Evolutionary conservation across 2,888 invertebrate species (phyloP).

Genomic region (Rutpela maculata): DNA sequence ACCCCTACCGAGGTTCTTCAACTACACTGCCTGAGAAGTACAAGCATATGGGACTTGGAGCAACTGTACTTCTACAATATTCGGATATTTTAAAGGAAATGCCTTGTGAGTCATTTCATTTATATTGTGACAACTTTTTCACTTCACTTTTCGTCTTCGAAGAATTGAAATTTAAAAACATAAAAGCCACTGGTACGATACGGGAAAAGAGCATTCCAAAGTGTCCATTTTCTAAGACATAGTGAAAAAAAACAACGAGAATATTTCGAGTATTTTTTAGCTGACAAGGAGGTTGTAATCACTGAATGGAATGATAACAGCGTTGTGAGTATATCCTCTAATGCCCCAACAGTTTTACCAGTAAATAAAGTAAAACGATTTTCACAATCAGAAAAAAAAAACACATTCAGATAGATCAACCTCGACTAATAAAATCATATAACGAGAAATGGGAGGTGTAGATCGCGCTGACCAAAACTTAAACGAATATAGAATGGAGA

Average conservation of each 20-base stretch:
- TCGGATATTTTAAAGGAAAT: conserved; percentile 34
- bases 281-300: conserved; percentile 17
- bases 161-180: too few relatives aligned
- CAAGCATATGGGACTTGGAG: conserved; percentile 50
- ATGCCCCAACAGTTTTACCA: conserved; percentile 2
- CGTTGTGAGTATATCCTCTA: conserved; percentile 21
- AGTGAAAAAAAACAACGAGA: conserved; percentile 5
- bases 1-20: too few relatives aligned
- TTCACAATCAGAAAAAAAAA: conserved; percentile 31
- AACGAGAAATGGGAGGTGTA: too few relatives aligned
- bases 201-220: conserved; percentile 38
- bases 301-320: conserved; percentile 32
- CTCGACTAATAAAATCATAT: too few relatives aligned
- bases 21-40: conserved; percentile 29
- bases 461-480: too few relatives aligned
- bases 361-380: conserved; percentile 21
- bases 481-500: too few relatives aligned
- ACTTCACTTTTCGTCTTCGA: conserved; percentile 43
- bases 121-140: conserved; percentile 14
- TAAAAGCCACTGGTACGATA: conserved; percentile 43
- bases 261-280: too few relatives aligned
- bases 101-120: conserved; percentile 22
- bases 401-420: conserved; percentile 17
- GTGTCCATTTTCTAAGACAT: conserved; percentile 18
- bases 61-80: conserved; percentile 52